Conservation (phyloP, 37 sponge, comb jelly and placozoan genomes). For the Chondrilla cf. caribensis region DNA sequence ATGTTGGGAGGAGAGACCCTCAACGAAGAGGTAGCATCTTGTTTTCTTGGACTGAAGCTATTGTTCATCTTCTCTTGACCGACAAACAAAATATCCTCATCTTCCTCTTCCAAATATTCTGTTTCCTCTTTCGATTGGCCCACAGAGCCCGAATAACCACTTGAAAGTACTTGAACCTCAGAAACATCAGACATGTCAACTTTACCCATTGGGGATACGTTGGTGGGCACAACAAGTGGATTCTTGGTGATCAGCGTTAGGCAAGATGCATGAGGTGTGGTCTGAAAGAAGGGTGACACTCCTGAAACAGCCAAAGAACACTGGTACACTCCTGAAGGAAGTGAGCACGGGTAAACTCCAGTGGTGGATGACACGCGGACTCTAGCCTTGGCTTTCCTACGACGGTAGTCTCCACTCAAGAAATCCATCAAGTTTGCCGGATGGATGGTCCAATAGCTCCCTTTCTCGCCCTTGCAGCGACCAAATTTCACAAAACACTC, state of each 20-base stretch:
- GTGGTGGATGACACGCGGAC: neutral
- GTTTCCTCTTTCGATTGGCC: too few relatives aligned
- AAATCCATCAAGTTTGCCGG: constrained; percentile 75
- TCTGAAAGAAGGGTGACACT: too few relatives aligned
- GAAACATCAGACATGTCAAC: too few relatives aligned
- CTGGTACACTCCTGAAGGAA: neutral
- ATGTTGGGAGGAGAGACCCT: neutral
- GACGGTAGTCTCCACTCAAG: constrained; percentile 43
- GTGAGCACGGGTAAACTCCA: neutral
- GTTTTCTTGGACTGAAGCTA: neutral
- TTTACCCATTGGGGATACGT: too few relatives aligned
- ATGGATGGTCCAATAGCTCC: constrained; percentile 80
- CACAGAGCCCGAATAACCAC: too few relatives aligned
- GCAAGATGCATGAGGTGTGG: too few relatives aligned
- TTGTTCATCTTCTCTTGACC: neutral
- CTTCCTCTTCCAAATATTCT: neutral
- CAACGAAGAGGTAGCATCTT: neutral
- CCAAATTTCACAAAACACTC: constrained; percentile 71
- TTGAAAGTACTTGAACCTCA: too few relatives aligned
- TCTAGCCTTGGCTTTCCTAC: constrained; percentile 25
- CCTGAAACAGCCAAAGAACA: neutral
- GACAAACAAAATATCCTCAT: neutral
- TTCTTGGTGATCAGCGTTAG: too few relatives aligned
- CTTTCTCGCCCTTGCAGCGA: constrained; percentile 63
- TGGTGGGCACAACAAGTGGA: too few relatives aligned